Evolutionary conservation across 2,797 vertebrate species (phyloP), one percentile per base, ranked within the genome.

Genomic region (Platalea minor): DNA sequence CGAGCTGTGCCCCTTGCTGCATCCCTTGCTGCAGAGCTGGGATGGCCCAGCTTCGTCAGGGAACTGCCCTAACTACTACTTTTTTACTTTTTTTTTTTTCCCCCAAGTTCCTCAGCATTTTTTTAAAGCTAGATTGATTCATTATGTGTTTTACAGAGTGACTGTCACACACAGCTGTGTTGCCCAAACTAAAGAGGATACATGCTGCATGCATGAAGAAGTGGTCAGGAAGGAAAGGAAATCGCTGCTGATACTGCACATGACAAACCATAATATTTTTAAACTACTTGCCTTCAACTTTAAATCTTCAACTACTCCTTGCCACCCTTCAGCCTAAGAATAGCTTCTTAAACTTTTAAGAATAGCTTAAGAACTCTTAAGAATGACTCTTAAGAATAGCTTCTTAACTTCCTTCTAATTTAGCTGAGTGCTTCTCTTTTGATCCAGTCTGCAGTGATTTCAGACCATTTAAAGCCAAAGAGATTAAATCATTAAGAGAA

Each of bases 401-500:
- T 92, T 78, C 74, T 79, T 94, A 87, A 84, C 48, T 63, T 77
- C 64, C 51, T 81, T 29, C 61, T 63, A 21, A 69, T 54, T 41
- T 57, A 95, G 67, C 69, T 51, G 80, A 70, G 45, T 61, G 37
- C 39, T 88, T 37, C 21, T 69, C 50, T 54, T 61, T 50, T 78
- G 70, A 73, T 65, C 63, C 25, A 20, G 73, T 67, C 83, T 84
- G 54, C 70, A 72, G 46, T 17, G 80, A 54, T 39, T 89, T 88
- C 80, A 88, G 88, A 41, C 45, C 69, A 65, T 64, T 85, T 81
- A 92, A 88, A 88, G 74, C 26, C 88, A 69, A 51, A 63, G 51
- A 89, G 73, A 93, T 73, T 67, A 83, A 80, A 86, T 90, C 76
- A 82, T 56, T 23, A 74, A 73, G 70, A 73, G 70, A 78, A 43